phyloP scores from a whole-genome alignment of 2,797 vertebrate species.

The Hypotaenidia okinawae region DNA sequence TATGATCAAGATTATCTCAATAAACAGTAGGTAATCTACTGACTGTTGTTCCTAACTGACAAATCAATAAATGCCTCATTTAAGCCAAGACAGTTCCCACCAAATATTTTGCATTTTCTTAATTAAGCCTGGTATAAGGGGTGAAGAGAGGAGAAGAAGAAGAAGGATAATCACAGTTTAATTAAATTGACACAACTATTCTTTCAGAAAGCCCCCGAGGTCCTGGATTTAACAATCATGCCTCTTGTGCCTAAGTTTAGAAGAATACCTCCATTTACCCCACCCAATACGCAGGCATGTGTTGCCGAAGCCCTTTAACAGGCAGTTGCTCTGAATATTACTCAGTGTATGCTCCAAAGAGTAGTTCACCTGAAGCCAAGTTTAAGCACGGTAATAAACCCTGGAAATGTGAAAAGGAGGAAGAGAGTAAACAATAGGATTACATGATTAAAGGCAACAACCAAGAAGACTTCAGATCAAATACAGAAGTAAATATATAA shows the following conservation, averaged over 20 bases:
- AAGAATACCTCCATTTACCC: neutral
- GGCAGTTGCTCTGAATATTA: neutral
- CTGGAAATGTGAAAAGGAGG: neutral
- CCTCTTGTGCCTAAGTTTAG: neutral
- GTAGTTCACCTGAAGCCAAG: neutral
- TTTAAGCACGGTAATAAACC: neutral
- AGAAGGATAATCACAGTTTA: neutral
- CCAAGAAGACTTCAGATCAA: neutral
- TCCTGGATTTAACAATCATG: neutral
- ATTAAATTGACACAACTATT: neutral
- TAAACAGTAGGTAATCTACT: neutral
- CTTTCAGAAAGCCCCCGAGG: neutral
- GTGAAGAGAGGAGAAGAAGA: neutral
- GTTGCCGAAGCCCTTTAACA: neutral
- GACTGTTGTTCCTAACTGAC: neutral
- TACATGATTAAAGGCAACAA: neutral
- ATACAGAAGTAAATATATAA: neutral
- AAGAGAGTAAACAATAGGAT: neutral
- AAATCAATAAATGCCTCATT: neutral
- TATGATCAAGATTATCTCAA: neutral
- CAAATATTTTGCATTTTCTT: neutral
- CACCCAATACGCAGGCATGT: neutral
- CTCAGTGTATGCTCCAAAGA: neutral
- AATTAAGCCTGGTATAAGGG: neutral
- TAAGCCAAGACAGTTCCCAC: neutral